Evolutionary conservation across 2,888 invertebrate species (phyloP).

Genomic region (Lepidonotus clava): DNA sequence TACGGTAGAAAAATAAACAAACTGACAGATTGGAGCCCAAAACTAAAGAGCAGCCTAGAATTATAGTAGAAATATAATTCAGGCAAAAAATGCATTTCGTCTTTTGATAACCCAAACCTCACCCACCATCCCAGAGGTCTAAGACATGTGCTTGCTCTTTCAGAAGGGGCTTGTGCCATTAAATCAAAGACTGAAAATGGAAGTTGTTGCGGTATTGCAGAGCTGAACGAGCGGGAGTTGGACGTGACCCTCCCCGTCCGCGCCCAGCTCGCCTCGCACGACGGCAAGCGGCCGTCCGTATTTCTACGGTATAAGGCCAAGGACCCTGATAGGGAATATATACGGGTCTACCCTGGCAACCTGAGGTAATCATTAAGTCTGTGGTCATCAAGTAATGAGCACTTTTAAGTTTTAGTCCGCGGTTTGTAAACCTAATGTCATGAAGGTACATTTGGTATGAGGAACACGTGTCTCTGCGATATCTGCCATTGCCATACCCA

Average conservation of each 20-base stretch:
- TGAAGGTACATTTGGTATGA: too few species aligned
- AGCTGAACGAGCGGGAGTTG: constrained; percentile 87
- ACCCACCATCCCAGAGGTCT: too few species aligned
- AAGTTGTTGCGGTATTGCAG: constrained; percentile 44
- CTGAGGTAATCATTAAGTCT: constrained; percentile 83
- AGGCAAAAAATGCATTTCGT: too few species aligned
- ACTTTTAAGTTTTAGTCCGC: not conserved
- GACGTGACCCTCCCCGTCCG: constrained; percentile 93
- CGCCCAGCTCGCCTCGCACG: constrained; percentile 83
- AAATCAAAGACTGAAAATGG: constrained; percentile 42
- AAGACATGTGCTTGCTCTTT: too few species aligned
- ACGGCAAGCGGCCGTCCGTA: constrained; percentile 97
- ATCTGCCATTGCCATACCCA: too few species aligned
- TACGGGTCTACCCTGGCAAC: constrained; percentile 96
- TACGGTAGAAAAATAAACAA: too few species aligned
- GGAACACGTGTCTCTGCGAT: too few species aligned
- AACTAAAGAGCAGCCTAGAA: too few species aligned
- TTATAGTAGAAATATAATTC: too few species aligned
- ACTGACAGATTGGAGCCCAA: too few species aligned
- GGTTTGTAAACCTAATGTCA: too few species aligned
- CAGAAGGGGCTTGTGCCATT: constrained; percentile 17
- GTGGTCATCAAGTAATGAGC: not conserved
- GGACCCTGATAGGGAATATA: constrained; percentile 91
- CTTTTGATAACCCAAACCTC: too few species aligned
- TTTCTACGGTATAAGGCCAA: constrained; percentile 95